Evolutionary conservation across 2,113 vertebrate species (phyloP).

Genomic region (Engystomops pustulosus): DNA sequence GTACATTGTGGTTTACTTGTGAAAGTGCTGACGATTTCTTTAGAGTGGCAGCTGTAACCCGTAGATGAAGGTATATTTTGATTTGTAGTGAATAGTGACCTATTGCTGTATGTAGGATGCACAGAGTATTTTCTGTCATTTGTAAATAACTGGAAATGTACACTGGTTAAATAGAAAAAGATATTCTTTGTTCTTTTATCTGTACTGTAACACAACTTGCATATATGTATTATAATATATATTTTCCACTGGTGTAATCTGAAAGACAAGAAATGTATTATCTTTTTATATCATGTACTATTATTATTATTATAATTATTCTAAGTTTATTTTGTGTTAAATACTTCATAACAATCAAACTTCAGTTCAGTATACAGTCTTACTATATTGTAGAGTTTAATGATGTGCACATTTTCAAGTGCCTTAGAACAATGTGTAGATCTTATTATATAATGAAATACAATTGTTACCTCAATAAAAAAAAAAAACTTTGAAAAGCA

Average conservation of each 20-base stretch:
- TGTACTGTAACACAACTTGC: conserved; percentile 65
- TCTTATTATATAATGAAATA: conserved; percentile 69
- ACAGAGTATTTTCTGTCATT: conserved; percentile 62
- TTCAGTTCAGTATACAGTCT: conserved; percentile 62
- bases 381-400: conserved; percentile 63
- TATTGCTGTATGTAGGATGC: conserved; percentile 50
- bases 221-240: conserved; percentile 60
- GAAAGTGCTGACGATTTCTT: conserved; percentile 2
- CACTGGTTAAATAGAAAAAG: conserved; percentile 58
- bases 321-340: conserved; percentile 60
- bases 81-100: conserved; percentile 52
- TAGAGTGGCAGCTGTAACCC: conserved; percentile 57
- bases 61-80: conserved; percentile 52
- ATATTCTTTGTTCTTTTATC: conserved; percentile 62
- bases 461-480: conserved; percentile 72
- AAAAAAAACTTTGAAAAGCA: conserved; percentile 64
- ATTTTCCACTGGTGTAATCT: conserved; percentile 64
- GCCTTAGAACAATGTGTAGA: conserved; percentile 71
- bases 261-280: conserved; percentile 63
- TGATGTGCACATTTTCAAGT: conserved; percentile 72
- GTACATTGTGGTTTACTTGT: conserved; percentile 10
- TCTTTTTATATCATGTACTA: conserved; percentile 60
- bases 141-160: conserved; percentile 67
- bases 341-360: conserved; percentile 68
- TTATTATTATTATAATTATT: too few relatives aligned